A percentile compares a stretch with the other conserved stretches of the same genome.
These are phyloP conservation scores for Microplitis deprimator DNA, from an alignment of 2,888 invertebrate species.

Conservation along the genomic window DNA sequence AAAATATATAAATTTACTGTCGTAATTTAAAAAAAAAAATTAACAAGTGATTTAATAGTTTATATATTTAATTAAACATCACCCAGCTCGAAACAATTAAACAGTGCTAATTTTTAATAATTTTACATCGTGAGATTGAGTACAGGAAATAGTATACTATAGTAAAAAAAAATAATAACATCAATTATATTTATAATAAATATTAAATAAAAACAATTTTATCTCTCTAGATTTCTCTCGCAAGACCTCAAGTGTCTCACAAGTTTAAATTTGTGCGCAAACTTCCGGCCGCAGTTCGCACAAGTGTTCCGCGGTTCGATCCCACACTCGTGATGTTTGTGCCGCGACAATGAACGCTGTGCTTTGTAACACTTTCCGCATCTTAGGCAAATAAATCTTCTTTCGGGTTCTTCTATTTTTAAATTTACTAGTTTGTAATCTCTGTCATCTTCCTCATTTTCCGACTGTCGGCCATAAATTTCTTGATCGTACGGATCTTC, in stretches of 20 bases:
- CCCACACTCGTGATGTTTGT: neutral
- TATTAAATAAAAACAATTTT: neutral
- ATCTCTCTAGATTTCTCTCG: neutral
- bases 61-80: too few species aligned
- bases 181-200: too few species aligned
- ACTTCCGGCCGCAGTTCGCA: neutral
- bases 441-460: neutral
- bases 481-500: neutral
- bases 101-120: too few species aligned
- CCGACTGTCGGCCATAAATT: neutral
- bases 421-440: neutral
- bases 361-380: neutral
- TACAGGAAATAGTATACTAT: too few species aligned
- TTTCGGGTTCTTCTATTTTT: neutral
- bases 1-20: too few species aligned
- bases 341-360: neutral
- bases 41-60: too few species aligned
- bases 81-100: too few species aligned
- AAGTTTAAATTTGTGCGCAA: neutral
- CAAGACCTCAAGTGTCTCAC: neutral
- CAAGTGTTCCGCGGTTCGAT: neutral
- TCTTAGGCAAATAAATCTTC: neutral
- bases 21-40: too few species aligned
- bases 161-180: too few species aligned
- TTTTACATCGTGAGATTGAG: too few species aligned